These are phyloP conservation scores for Neogale vison DNA, from an alignment of 2,113 vertebrate species.

Conservation along the genomic window DNA sequence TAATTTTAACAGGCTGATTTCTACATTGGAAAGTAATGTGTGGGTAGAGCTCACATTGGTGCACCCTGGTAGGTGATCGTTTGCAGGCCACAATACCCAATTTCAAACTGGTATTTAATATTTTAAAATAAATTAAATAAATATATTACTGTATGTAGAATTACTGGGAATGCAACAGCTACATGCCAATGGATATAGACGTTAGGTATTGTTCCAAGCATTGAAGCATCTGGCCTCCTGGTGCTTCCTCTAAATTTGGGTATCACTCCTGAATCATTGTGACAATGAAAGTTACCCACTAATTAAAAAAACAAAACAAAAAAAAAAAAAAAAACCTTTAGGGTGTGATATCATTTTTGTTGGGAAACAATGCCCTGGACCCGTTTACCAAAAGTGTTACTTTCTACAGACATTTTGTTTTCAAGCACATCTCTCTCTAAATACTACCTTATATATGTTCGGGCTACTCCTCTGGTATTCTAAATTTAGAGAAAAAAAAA, in stretches of 20 bases:
- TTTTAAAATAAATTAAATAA: background rate
- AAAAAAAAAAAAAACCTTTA: background rate
- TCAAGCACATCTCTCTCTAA: background rate
- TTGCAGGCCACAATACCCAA: background rate
- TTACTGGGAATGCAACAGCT: background rate
- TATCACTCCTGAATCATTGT: background rate
- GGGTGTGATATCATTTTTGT: background rate
- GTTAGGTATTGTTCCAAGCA: background rate
- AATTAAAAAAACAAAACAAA: background rate
- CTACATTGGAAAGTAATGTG: background rate
- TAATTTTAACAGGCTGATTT: background rate
- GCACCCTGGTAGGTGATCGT: background rate
- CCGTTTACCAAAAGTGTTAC: background rate
- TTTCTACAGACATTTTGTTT: background rate
- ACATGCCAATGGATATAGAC: background rate
- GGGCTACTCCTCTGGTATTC: background rate
- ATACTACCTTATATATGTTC: background rate
- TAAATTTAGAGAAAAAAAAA: background rate
- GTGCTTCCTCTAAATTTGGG: background rate
- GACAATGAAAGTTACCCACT: background rate
- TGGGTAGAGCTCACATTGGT: background rate
- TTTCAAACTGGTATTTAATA: background rate
- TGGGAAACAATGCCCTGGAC: background rate
- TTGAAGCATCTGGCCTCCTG: background rate
- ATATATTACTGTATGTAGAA: background rate